Percentiles rank a stretch among this genome's conserved stretches.
Conservation (phyloP, 2,113 vertebrate genomes). For the Pitta sordida region DNA sequence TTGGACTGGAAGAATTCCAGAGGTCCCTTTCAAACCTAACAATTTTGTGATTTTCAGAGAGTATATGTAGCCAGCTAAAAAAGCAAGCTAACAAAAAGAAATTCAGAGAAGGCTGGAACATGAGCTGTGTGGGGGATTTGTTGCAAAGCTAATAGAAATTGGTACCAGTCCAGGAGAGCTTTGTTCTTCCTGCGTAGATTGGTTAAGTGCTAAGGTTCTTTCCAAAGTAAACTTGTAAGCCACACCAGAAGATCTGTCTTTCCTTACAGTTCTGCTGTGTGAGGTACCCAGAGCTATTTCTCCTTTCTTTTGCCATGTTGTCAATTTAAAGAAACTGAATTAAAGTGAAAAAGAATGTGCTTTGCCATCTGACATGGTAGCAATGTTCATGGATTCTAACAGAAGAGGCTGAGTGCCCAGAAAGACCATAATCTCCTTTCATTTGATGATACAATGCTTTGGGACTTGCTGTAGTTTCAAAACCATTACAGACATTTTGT, state of each 20-base stretch:
- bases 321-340: not conserved
- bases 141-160: not conserved
- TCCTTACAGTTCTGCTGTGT: not conserved
- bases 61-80: not conserved
- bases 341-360: not conserved
- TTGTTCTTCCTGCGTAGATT: not conserved
- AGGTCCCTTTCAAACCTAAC: not conserved
- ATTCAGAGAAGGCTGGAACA: not conserved
- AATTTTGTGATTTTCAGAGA: not conserved
- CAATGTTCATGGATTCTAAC: not conserved
- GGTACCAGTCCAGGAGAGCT: not conserved
- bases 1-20: not conserved
- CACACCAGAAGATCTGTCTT: not conserved
- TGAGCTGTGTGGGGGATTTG: rapidly evolving
- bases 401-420: not conserved
- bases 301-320: not conserved
- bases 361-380: not conserved
- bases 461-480: not conserved
- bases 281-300: not conserved
- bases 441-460: not conserved
- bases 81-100: not conserved
- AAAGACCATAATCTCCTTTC: not conserved
- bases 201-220: not conserved
- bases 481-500: not conserved
- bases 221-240: not conserved